Evolutionary conservation across 2,113 vertebrate genomes (phyloP).

Genomic region (Toxotes chatareus): DNA sequence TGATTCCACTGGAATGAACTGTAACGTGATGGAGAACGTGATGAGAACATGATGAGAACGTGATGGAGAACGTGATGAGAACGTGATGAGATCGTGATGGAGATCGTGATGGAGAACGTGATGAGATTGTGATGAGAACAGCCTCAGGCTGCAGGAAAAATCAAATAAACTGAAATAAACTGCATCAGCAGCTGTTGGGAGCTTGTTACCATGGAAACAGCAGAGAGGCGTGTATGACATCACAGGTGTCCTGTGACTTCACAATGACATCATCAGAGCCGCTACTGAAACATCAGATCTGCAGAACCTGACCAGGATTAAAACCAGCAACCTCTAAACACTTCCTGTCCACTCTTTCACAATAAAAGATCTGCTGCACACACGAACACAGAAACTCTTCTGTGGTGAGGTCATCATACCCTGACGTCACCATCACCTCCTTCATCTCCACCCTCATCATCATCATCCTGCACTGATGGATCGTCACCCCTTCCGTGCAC

Average conservation of each 20-base stretch:
- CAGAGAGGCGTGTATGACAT: neutral
- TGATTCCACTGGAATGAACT: too few relatives aligned
- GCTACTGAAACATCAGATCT: too few relatives aligned
- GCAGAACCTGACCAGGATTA: neutral
- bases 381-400: neutral
- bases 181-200: neutral
- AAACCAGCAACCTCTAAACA: neutral
- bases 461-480: neutral
- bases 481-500: conserved; percentile 48
- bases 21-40: too few relatives aligned
- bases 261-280: neutral
- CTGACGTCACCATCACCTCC: conserved; percentile 23
- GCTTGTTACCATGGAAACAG: neutral
- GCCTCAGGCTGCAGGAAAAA: too few relatives aligned
- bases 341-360: conserved; percentile 12
- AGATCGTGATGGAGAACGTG: too few relatives aligned
- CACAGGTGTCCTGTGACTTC: neutral
- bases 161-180: too few relatives aligned
- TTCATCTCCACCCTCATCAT: conserved; percentile 3
- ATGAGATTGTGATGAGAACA: too few relatives aligned
- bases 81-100: too few relatives aligned
- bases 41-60: too few relatives aligned
- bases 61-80: too few relatives aligned
- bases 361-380: conserved; percentile 16
- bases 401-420: conserved; percentile 4